These are phyloP conservation scores for Eupeodes latifasciatus DNA, from an alignment of 2,888 invertebrate species.

Conservation along the genomic window DNA sequence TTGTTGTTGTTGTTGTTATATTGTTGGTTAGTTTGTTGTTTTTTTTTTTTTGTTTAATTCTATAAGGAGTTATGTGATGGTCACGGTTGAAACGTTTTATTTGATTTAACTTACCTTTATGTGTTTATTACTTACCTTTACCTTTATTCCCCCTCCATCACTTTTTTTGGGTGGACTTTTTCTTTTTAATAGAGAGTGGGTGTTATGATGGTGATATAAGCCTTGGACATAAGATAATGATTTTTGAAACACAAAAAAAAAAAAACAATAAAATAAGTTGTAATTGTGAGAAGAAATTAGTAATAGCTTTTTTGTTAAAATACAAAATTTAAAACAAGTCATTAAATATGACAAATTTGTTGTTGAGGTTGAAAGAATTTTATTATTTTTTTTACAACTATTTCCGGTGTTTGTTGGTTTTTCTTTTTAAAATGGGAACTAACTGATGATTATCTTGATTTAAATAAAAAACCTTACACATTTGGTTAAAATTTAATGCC, in stretches of 20 bases:
- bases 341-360: conserved; percentile 19
- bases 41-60: conserved; percentile 40
- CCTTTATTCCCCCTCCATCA: not conserved
- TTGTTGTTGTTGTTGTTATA: conserved; percentile 16
- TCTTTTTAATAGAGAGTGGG: not conserved
- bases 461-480: too few species aligned
- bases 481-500: too few species aligned
- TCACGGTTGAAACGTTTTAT: conserved; percentile 70
- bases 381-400: not conserved
- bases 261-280: not conserved
- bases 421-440: too few species aligned
- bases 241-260: too few species aligned
- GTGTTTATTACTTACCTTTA: conserved; percentile 16
- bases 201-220: not conserved
- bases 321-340: not conserved
- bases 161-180: conserved; percentile 7
- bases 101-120: conserved; percentile 51
- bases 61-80: conserved; percentile 50
- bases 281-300: not conserved
- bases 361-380: conserved; percentile 12
- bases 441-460: too few species aligned
- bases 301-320: not conserved
- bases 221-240: not conserved
- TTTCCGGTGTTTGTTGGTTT: not conserved
- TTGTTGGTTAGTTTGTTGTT: conserved; percentile 46